phyloP scores from a whole-genome alignment of 2,888 invertebrate species.

The Tetrapedia diversipes region DNA sequence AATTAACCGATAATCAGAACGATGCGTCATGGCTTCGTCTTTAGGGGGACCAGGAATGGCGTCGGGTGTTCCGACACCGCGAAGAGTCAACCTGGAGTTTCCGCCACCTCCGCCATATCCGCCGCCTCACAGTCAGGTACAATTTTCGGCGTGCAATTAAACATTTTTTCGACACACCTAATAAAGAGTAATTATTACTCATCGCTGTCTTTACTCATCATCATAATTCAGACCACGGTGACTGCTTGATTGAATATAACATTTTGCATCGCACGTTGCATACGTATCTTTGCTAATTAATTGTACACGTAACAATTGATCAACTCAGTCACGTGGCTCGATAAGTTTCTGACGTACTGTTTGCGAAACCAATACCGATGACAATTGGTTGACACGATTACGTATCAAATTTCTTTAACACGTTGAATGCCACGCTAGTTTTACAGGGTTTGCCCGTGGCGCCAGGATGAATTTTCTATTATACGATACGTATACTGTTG shows the following conservation, averaged over 20 bases:
- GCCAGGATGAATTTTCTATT: too few relatives aligned
- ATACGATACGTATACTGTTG: too few relatives aligned
- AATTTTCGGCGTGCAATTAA: constrained; percentile 7
- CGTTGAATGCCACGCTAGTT: too few relatives aligned
- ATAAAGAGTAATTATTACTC: too few relatives aligned
- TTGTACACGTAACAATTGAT: neutral
- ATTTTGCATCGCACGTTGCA: neutral
- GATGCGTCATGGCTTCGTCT: constrained; percentile 76
- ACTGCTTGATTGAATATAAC: neutral
- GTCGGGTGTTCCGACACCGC: constrained; percentile 74
- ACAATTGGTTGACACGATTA: neutral
- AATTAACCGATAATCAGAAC: constrained; percentile 44
- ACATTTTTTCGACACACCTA: too few relatives aligned
- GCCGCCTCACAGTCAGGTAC: constrained; percentile 83
- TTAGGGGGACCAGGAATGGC: constrained; percentile 75
- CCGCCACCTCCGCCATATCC: constrained; percentile 90
- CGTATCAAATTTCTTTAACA: too few relatives aligned
- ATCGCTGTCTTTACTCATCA: too few relatives aligned
- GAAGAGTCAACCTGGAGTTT: constrained; percentile 86
- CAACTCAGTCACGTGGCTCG: neutral
- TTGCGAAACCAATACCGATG: neutral
- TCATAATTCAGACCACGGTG: constrained; percentile 2
- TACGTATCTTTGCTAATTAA: neutral
- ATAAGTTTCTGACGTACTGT: neutral
- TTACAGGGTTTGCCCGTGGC: too few relatives aligned